Percentiles rank a stretch among this genome's conserved stretches.
phyloP scores from a whole-genome alignment of 2,888 invertebrate genomes.

The Eudemis profundana region DNA sequence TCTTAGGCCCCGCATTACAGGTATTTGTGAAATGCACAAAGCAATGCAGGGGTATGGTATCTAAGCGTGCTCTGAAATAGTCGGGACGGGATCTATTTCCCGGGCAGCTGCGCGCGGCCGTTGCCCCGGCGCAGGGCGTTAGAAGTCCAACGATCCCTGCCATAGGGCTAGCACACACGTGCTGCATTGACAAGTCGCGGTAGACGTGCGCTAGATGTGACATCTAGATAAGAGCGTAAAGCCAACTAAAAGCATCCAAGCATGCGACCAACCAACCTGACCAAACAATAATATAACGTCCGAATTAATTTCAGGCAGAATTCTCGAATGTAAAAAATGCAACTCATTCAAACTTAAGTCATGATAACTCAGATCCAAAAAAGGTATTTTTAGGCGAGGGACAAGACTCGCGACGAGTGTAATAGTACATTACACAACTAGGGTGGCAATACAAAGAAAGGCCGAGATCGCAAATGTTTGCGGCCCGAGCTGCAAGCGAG shows the following conservation, averaged over 20 bases:
- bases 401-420: too few species aligned
- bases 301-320: too few species aligned
- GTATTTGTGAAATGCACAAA: conserved; percentile 61
- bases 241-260: not conserved
- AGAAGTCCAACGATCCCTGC: conserved; percentile 83
- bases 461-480: too few species aligned
- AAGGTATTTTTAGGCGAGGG: too few species aligned
- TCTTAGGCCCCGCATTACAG: conserved; percentile 64
- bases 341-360: too few species aligned
- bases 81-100: conserved; percentile 83
- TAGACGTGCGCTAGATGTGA: conserved; percentile 1
- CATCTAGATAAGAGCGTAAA: not conserved
- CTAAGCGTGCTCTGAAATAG: conserved; percentile 82
- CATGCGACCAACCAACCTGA: too few species aligned
- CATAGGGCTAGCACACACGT: conserved; percentile 52
- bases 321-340: too few species aligned
- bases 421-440: too few species aligned
- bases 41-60: conserved; percentile 64
- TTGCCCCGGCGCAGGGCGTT: conserved; percentile 81
- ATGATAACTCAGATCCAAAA: too few species aligned
- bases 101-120: conserved; percentile 83
- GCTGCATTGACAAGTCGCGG: conserved; percentile 8
- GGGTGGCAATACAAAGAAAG: too few species aligned
- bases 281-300: too few species aligned
- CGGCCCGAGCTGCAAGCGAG: too few species aligned